phyloP scores from a whole-genome alignment of 2,797 vertebrate species.

The Catamblyrhynchus diadema region DNA sequence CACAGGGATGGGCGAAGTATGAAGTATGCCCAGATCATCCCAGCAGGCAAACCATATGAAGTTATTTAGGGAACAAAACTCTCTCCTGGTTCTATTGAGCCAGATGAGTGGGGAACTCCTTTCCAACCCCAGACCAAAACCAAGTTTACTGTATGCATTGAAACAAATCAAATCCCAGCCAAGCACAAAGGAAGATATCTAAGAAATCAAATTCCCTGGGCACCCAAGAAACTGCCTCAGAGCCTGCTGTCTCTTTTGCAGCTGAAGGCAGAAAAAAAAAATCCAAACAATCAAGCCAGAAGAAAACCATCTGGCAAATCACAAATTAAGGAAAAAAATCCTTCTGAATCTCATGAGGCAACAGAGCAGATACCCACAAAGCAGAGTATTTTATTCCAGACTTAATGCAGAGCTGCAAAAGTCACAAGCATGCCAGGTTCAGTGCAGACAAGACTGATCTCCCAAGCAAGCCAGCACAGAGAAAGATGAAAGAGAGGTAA shows the following conservation, averaged over 20 bases:
- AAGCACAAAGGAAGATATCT: background rate
- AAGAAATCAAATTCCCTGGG: background rate
- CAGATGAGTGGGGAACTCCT: background rate
- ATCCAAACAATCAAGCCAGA: background rate
- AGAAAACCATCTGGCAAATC: background rate
- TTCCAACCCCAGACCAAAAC: background rate
- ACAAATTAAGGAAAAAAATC: background rate
- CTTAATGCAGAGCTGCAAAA: background rate
- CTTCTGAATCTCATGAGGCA: background rate
- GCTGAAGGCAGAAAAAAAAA: background rate
- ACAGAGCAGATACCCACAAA: background rate
- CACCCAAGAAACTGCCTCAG: background rate
- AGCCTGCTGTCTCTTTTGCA: background rate
- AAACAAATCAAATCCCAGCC: background rate
- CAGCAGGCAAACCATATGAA: background rate
- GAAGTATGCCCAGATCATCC: background rate
- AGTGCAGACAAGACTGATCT: background rate
- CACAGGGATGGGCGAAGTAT: rapidly evolving
- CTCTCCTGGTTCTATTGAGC: background rate
- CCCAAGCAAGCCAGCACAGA: background rate
- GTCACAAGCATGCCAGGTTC: background rate
- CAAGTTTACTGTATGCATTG: background rate
- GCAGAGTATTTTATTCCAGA: background rate
- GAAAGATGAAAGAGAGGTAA: background rate
- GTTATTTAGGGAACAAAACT: background rate